Conservation (phyloP, 2,888 invertebrate genomes). For the Caenorhabditis becei region DNA sequence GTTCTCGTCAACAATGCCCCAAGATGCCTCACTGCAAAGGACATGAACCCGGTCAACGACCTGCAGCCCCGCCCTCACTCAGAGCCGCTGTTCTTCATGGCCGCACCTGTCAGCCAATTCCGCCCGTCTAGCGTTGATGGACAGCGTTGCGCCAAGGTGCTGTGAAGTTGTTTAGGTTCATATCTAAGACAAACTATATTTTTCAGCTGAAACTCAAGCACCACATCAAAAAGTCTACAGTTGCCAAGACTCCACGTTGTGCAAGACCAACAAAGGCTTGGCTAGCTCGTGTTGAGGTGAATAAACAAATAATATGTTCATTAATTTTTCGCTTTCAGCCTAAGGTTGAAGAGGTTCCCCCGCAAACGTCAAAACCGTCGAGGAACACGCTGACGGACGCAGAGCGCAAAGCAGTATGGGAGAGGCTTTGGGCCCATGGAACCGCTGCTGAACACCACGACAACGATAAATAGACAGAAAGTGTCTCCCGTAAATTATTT, state of each 20-base stretch:
- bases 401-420: background rate
- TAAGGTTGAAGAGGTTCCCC: background rate
- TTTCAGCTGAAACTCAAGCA: background rate
- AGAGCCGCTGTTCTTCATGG: background rate
- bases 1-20: too few relatives aligned
- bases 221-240: background rate
- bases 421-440: background rate
- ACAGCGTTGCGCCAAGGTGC: background rate
- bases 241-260: constrained; percentile 1
- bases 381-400: background rate
- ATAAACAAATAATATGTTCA: background rate
- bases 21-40: too few relatives aligned
- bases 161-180: too few relatives aligned
- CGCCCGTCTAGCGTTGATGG: background rate
- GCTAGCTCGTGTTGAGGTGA: constrained; percentile 3
- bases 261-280: constrained; percentile 21
- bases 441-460: background rate
- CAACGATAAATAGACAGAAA: too few relatives aligned
- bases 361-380: background rate
- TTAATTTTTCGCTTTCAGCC: background rate
- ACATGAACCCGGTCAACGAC: background rate
- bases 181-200: background rate
- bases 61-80: background rate
- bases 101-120: background rate
- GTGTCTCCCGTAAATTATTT: too few relatives aligned